Conservation (phyloP, 2,888 invertebrate genomes). For the Cataglyphis albicans region DNA sequence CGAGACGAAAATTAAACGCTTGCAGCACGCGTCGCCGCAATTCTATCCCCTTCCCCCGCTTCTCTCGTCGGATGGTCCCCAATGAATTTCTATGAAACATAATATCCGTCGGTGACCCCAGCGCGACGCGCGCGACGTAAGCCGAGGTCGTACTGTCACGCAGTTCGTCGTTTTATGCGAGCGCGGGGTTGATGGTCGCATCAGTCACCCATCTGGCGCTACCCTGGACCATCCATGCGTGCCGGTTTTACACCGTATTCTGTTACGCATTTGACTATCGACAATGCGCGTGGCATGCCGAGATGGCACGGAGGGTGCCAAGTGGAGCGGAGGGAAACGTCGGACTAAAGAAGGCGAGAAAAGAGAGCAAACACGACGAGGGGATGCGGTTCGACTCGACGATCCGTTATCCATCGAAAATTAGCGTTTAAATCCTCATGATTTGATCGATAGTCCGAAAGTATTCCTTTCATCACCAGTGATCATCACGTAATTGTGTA, state of each 20-base stretch:
- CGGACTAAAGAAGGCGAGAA: slow-evolving; percentile 66
- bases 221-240: slow-evolving; percentile 83
- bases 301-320: slow-evolving; percentile 82
- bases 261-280: slow-evolving; percentile 82
- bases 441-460: slow-evolving; percentile 35
- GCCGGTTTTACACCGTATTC: slow-evolving; percentile 80
- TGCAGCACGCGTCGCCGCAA: slow-evolving; percentile 24
- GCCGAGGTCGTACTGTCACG: slow-evolving; percentile 72
- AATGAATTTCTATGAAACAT: slow-evolving; percentile 68
- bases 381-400: slow-evolving; percentile 69
- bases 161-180: slow-evolving; percentile 75
- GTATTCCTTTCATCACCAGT: slow-evolving; percentile 7
- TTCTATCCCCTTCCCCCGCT: not conserved
- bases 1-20: slow-evolving; percentile 31
- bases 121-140: slow-evolving; percentile 57
- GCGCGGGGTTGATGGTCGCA: slow-evolving; percentile 79
- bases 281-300: slow-evolving; percentile 85
- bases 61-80: slow-evolving; percentile 21
- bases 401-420: slow-evolving; percentile 80
- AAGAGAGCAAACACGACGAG: slow-evolving; percentile 54
- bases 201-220: slow-evolving; percentile 86
- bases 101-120: slow-evolving; percentile 71
- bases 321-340: slow-evolving; percentile 67
- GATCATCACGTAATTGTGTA: slow-evolving; percentile 4
- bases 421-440: slow-evolving; percentile 78